Conservation (phyloP, 2,888 invertebrate genomes). For the Diabrotica balteata region DNA sequence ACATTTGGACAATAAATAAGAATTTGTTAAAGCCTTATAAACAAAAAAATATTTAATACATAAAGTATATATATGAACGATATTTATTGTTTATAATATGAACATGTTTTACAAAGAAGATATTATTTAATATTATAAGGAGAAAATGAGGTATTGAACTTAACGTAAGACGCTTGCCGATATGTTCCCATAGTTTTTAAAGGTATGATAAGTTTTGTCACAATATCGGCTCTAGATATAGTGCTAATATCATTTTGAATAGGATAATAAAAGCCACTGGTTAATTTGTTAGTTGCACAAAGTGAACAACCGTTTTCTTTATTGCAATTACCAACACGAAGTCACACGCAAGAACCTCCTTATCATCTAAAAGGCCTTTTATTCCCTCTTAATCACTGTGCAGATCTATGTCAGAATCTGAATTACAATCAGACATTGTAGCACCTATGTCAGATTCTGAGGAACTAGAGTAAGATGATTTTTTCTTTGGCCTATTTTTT, state of each 20-base stretch:
- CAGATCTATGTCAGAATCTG: background rate
- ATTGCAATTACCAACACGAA: background rate
- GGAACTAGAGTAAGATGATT: background rate
- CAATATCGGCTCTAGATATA: background rate
- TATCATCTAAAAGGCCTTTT: background rate
- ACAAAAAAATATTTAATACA: too few species aligned
- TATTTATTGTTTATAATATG: background rate
- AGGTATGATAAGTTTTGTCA: background rate
- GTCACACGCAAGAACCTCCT: background rate
- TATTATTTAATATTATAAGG: background rate
- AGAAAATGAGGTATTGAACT: background rate
- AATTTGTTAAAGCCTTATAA: too few species aligned
- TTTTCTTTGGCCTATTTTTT: background rate
- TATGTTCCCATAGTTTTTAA: background rate
- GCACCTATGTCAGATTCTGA: background rate
- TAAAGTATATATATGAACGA: too few species aligned
- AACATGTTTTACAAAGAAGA: background rate
- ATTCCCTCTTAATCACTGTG: background rate
- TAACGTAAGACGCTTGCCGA: background rate
- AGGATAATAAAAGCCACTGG: background rate
- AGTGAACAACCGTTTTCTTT: background rate
- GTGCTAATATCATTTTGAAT: background rate
- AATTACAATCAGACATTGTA: background rate
- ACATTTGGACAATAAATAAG: too few species aligned
- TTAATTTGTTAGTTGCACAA: background rate